Evolutionary conservation across 2,888 invertebrate species (phyloP).

Genomic region (Apantesis nais): DNA sequence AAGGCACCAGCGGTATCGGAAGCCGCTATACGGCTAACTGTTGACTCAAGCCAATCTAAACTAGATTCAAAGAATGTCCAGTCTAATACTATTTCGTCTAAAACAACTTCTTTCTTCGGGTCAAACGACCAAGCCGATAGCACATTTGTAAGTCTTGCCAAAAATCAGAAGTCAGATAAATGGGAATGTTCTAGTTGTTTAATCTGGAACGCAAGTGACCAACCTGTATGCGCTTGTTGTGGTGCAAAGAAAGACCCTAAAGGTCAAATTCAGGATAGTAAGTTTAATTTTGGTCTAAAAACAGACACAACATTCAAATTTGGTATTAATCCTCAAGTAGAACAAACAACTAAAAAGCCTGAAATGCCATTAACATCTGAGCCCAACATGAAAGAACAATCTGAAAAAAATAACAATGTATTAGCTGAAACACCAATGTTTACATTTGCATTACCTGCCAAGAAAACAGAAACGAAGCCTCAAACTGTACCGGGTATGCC

Average conservation of each 20-base stretch:
- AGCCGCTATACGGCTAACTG: conserved; percentile 4
- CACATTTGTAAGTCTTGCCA: conserved; percentile 50
- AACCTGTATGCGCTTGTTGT: conserved; percentile 67
- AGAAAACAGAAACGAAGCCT: conserved; percentile 46
- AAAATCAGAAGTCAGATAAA: conserved; percentile 58
- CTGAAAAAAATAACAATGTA: conserved; percentile 72
- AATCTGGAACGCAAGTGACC: conserved; percentile 63
- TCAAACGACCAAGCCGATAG: conserved; percentile 32
- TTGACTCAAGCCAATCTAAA: too few relatives aligned
- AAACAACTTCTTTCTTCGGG: conserved; percentile 14
- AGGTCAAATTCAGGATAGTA: conserved; percentile 46
- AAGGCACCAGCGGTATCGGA: conserved; percentile 5
- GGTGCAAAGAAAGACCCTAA: conserved; percentile 52
- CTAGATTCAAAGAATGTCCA: too few relatives aligned
- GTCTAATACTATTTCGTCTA: neutral
- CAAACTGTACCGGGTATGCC: conserved; percentile 38
- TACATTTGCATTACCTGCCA: conserved; percentile 55
- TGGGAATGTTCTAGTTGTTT: conserved; percentile 75
- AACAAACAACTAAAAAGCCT: conserved; percentile 48
- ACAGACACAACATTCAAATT: conserved; percentile 66
- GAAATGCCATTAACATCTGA: conserved; percentile 34
- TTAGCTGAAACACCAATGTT: conserved; percentile 60
- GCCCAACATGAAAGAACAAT: conserved; percentile 49
- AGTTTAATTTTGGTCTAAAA: conserved; percentile 64
- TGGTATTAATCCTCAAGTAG: conserved; percentile 64